These are phyloP conservation scores for Oxyruncus cristatus DNA, from an alignment of 2,113 vertebrate species.

Conservation along the genomic window DNA sequence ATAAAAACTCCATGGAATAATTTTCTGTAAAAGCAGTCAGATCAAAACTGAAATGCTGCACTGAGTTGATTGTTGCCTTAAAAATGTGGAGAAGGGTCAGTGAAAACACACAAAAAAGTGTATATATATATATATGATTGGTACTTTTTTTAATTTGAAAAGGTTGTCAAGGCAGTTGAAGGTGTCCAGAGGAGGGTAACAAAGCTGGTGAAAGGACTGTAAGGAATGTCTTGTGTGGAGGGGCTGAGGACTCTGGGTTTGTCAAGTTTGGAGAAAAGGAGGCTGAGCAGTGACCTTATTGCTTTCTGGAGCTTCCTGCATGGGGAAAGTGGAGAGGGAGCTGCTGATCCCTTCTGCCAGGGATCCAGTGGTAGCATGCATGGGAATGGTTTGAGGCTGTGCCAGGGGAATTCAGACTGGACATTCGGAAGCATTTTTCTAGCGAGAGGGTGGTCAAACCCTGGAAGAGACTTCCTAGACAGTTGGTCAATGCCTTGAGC, in stretches of 20 bases:
- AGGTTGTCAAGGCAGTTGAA: neutral
- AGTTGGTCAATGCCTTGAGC: fast-evolving
- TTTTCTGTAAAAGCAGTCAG: neutral
- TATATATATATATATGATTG: neutral
- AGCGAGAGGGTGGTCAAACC: neutral
- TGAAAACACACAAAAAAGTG: neutral
- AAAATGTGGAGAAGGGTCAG: neutral
- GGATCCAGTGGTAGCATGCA: fast-evolving
- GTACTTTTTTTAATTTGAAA: neutral
- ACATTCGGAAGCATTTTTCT: neutral
- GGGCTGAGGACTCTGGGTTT: neutral
- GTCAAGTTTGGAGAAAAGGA: neutral
- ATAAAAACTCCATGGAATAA: neutral
- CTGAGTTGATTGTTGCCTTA: neutral
- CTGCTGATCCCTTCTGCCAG: neutral
- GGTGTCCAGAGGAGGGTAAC: neutral
- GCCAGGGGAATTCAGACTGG: neutral
- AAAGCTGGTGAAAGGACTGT: neutral
- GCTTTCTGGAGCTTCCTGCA: neutral
- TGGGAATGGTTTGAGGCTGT: neutral
- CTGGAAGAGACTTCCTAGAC: neutral
- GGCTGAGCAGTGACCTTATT: neutral
- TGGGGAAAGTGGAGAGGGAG: neutral
- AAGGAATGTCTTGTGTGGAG: neutral
- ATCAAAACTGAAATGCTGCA: neutral